phyloP scores from a whole-genome alignment of 2,797 vertebrate genomes.

The Selene dorsalis region DNA sequence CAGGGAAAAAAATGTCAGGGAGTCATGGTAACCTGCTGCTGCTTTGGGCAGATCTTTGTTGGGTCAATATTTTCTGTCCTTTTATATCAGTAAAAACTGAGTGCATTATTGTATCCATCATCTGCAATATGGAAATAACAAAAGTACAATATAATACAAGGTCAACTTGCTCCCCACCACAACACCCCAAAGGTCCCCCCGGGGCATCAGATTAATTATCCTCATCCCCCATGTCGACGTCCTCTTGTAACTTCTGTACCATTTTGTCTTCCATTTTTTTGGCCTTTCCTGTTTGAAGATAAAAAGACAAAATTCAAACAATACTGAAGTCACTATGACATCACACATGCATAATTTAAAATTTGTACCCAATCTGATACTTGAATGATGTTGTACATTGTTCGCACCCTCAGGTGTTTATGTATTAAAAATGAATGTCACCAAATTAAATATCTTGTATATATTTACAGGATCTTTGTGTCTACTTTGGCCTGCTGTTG shows the following conservation, averaged over 20 bases:
- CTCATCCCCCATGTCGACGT: conserved; percentile 90
- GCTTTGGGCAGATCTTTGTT: neutral
- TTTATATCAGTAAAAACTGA: conserved; percentile 11
- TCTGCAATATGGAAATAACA: conserved; percentile 35
- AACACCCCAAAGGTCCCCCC: conserved; percentile 5
- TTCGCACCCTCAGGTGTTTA: neutral
- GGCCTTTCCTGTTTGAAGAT: conserved; percentile 84
- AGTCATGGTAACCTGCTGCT: neutral
- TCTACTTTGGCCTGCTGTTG: neutral
- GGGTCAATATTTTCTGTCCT: conserved; percentile 4
- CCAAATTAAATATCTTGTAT: neutral
- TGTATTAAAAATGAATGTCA: conserved; percentile 2
- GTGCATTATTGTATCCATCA: conserved; percentile 12
- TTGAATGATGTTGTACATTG: neutral
- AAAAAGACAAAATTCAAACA: neutral
- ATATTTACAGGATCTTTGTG: neutral
- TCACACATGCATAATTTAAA: neutral
- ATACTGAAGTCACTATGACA: neutral
- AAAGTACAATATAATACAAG: conserved; percentile 34
- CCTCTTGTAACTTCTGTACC: conserved; percentile 93
- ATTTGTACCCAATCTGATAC: neutral
- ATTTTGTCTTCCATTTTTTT: conserved; percentile 96
- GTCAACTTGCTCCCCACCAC: conserved; percentile 6
- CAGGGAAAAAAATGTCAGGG: neutral
- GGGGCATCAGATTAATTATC: conserved; percentile 47